Percentiles rank a stretch among this genome's conserved stretches.
These are phyloP conservation scores for Pocillopora verrucosa DNA, from an alignment of 64 coral and sea anemone genomes.

Conservation along the genomic window DNA sequence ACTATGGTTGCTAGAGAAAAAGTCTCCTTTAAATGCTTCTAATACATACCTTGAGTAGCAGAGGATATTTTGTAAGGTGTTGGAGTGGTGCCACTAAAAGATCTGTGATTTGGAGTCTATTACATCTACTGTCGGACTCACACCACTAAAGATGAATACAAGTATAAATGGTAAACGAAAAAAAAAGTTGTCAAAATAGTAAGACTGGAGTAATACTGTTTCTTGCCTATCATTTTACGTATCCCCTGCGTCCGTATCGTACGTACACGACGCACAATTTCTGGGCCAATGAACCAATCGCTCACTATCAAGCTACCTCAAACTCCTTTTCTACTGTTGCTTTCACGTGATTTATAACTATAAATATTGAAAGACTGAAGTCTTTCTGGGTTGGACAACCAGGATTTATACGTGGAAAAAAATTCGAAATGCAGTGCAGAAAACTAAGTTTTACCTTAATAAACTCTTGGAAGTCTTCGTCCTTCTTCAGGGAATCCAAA, in stretches of 20 bases:
- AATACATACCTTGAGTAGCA: constrained; percentile 81
- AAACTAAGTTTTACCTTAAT: constrained; percentile 64
- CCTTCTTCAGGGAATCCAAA: constrained; percentile 78
- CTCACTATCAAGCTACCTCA: too few species aligned
- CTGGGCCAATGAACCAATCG: too few species aligned
- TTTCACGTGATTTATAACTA: not conserved
- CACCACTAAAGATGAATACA: constrained; percentile 77
- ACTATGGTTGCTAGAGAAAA: too few species aligned
- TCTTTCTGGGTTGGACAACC: too few species aligned
- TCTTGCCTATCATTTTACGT: too few species aligned
- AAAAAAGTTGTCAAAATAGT: not conserved
- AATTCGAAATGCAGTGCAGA: not conserved
- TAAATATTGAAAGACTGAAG: not conserved
- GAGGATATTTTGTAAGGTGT: constrained; percentile 93
- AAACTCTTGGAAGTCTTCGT: constrained; percentile 90
- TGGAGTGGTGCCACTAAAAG: constrained; percentile 92
- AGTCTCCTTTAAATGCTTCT: not conserved
- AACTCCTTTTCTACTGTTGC: too few species aligned
- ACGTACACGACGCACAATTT: too few species aligned
- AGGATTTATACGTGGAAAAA: too few species aligned
- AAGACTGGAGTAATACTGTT: not conserved
- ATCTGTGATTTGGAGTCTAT: constrained; percentile 88
- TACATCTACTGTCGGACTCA: constrained; percentile 85
- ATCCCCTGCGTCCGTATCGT: too few species aligned
- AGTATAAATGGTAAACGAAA: not conserved